These are phyloP conservation scores for Parapsyche elsis DNA, from an alignment of 1,140 invertebrate genomes.

Conservation along the genomic window DNA sequence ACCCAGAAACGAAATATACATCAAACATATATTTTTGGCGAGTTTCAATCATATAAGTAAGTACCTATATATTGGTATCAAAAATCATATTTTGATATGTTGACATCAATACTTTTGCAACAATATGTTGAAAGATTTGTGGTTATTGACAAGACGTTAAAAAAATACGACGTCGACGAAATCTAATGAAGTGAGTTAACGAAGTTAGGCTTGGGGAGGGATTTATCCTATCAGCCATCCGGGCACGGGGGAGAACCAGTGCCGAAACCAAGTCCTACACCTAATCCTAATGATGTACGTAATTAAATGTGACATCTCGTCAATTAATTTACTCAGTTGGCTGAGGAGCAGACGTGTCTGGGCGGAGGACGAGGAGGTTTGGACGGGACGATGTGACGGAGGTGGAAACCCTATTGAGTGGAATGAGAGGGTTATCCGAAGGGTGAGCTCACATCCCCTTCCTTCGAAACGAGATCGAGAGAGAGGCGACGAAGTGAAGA, in stretches of 20 bases:
- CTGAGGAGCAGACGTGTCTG: slow-evolving; percentile 40
- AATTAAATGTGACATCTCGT: slow-evolving; percentile 56
- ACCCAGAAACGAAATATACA: no score
- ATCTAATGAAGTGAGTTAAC: slow-evolving; percentile 22
- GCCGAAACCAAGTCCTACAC: slow-evolving; percentile 49
- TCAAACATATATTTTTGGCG: no score
- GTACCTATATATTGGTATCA: no score
- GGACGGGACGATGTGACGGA: neutral
- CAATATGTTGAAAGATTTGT: no score
- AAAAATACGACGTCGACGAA: neutral
- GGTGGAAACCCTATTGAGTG: slow-evolving; percentile 28
- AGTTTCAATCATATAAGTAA: no score
- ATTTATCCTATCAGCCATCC: slow-evolving; percentile 11
- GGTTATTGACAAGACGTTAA: neutral
- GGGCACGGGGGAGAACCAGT: neutral
- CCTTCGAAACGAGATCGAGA: neutral
- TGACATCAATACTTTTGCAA: no score
- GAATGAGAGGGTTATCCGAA: slow-evolving; percentile 34
- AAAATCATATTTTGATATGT: no score
- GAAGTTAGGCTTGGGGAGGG: neutral
- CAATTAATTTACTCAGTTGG: slow-evolving; percentile 55
- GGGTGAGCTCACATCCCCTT: neutral
- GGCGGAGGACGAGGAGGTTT: neutral
- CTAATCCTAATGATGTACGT: slow-evolving; percentile 57
- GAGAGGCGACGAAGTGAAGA: neutral